Conservation (phyloP, 2,888 invertebrate genomes). For the Nemapogon koenigi region DNA sequence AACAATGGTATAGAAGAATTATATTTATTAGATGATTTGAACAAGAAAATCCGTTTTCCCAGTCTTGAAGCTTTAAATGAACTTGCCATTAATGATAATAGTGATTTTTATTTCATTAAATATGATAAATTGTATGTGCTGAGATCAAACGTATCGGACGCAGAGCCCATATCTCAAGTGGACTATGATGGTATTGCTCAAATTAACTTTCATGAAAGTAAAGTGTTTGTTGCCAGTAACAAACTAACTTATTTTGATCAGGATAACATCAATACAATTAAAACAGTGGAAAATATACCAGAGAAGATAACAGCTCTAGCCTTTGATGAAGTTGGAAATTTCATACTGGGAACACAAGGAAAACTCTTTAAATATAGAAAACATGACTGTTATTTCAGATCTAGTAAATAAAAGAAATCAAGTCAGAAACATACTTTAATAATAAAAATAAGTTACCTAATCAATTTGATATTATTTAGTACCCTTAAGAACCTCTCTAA, state of each 20-base stretch:
- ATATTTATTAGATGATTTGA: constrained; percentile 33
- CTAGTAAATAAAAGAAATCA: constrained; percentile 25
- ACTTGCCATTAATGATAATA: constrained; percentile 39
- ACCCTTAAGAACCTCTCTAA: too few species aligned
- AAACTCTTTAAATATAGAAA: constrained; percentile 38
- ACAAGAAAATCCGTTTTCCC: constrained; percentile 33
- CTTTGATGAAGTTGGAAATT: constrained; percentile 35
- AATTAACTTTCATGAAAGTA: constrained; percentile 36
- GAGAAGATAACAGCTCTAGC: constrained; percentile 39
- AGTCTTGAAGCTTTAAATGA: constrained; percentile 36
- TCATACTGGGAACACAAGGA: constrained; percentile 34
- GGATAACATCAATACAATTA: constrained; percentile 33
- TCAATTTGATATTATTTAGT: too few species aligned
- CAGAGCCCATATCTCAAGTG: constrained; percentile 32
- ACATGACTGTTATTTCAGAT: constrained; percentile 27
- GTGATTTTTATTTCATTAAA: constrained; percentile 44
- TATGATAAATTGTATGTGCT: constrained; percentile 35
- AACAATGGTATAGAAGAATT: constrained; percentile 38
- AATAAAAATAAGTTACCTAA: constrained; percentile 6
- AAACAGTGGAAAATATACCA: constrained; percentile 31
- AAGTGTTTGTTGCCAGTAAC: constrained; percentile 37
- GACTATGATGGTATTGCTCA: constrained; percentile 38
- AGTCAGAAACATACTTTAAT: constrained; percentile 15
- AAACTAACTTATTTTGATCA: constrained; percentile 36
- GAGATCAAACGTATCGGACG: constrained; percentile 26